These are phyloP conservation scores for Leptinotarsa haldemani DNA, from an alignment of 2,888 invertebrate species.

Conservation along the genomic window DNA sequence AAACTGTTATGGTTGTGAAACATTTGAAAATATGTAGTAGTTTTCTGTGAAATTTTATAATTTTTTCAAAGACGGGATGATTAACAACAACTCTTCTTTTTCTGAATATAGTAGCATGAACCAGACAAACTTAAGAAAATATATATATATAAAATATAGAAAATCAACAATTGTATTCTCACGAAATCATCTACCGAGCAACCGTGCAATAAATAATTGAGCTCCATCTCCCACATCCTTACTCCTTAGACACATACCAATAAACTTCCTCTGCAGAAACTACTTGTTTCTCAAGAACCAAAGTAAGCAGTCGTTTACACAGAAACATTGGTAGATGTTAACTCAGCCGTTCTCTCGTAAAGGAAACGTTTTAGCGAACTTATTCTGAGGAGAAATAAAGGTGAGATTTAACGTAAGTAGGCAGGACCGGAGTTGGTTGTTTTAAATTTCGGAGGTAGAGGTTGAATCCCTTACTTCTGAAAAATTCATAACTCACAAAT, in stretches of 20 bases:
- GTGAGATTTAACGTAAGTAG: conserved; percentile 53
- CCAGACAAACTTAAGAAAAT: too few relatives aligned
- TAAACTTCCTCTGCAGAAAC: conserved; percentile 29
- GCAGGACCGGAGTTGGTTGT: neutral
- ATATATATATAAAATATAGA: too few relatives aligned
- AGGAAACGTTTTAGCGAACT: conserved; percentile 46
- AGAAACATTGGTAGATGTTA: conserved; percentile 53
- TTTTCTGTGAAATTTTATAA: too few relatives aligned
- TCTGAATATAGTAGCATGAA: too few relatives aligned
- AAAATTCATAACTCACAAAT: too few relatives aligned
- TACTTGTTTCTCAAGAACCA: conserved; percentile 37
- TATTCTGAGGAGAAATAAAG: conserved; percentile 60
- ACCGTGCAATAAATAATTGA: too few relatives aligned
- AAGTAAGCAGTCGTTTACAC: conserved; percentile 57
- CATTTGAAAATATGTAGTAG: too few relatives aligned
- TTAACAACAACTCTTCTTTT: too few relatives aligned
- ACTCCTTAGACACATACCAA: conserved; percentile 15
- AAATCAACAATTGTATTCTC: too few relatives aligned
- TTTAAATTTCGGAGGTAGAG: neutral
- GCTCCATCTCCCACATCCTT: conserved; percentile 2
- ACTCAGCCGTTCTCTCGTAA: conserved; percentile 48
- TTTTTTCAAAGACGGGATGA: too few relatives aligned
- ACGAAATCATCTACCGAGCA: too few relatives aligned
- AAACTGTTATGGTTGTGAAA: too few relatives aligned
- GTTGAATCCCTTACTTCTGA: neutral